A percentile compares a stretch with the other conserved stretches of the same genome.
Evolutionary conservation across 2,113 vertebrate genomes (phyloP).

Genomic region (Mesitornis unicolor): DNA sequence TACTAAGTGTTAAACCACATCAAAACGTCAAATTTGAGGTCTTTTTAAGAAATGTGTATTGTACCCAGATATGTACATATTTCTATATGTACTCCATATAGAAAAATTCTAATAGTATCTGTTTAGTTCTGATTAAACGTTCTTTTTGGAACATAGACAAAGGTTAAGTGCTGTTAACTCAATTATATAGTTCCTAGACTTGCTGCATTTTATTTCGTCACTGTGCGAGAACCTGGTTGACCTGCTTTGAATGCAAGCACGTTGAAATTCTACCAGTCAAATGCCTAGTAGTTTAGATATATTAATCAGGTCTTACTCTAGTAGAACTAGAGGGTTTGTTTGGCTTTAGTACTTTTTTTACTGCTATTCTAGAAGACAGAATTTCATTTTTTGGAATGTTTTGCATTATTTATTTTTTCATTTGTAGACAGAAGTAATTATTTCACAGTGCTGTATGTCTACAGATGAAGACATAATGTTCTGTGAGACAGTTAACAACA

Average conservation of each 20-base stretch:
- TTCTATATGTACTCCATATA: neutral
- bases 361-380: neutral
- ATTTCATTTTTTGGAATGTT: neutral
- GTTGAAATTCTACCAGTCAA: neutral
- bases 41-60: neutral
- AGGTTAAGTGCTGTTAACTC: neutral
- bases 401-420: neutral
- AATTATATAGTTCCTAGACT: neutral
- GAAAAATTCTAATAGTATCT: neutral
- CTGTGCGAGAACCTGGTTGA: neutral
- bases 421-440: neutral
- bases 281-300: neutral
- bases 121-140: neutral
- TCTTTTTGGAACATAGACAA: neutral
- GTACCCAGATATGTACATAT: neutral
- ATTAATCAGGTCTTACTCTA: neutral
- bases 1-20: neutral
- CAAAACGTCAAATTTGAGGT: neutral
- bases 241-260: neutral
- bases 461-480: neutral
- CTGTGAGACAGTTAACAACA: neutral
- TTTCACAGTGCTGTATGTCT: neutral
- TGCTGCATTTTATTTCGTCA: neutral
- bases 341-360: neutral
- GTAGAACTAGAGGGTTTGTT: neutral